These are phyloP conservation scores for Saguinus midas DNA, from an alignment of 2,113 vertebrate genomes.

Conservation along the genomic window DNA sequence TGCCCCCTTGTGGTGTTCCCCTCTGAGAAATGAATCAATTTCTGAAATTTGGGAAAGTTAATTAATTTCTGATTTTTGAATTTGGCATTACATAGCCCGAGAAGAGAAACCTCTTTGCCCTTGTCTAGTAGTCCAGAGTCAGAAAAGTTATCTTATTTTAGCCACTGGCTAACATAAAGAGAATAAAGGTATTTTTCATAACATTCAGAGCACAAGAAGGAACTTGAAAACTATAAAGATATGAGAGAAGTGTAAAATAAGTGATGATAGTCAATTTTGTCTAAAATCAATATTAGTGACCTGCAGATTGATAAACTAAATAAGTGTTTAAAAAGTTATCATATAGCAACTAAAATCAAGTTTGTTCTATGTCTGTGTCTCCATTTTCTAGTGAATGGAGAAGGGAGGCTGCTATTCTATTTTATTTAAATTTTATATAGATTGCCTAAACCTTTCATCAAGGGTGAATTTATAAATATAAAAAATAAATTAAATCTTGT, in stretches of 20 bases:
- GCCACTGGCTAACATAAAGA: not conserved
- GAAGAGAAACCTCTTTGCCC: not conserved
- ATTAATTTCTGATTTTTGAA: slow-evolving; percentile 60
- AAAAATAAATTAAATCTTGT: slow-evolving; percentile 10
- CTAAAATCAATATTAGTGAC: not conserved
- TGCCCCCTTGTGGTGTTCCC: slow-evolving; percentile 78
- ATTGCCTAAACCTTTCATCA: slow-evolving; percentile 36
- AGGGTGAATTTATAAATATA: slow-evolving; percentile 1
- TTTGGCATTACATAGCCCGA: slow-evolving; percentile 6
- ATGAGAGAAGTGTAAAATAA: not conserved
- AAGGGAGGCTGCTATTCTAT: not conserved
- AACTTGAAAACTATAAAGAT: slow-evolving; percentile 17
- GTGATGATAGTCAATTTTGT: slow-evolving; percentile 13
- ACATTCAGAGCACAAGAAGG: slow-evolving; percentile 28
- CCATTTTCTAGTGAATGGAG: not conserved
- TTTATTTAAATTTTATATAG: slow-evolving; percentile 41
- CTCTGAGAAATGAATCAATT: slow-evolving; percentile 48
- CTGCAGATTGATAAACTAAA: not conserved
- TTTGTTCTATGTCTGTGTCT: not conserved
- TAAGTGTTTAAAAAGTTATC: not conserved
- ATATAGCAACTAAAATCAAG: slow-evolving; percentile 13
- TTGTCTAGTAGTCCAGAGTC: not conserved
- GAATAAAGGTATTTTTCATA: not conserved
- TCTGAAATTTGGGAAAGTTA: slow-evolving; percentile 53
- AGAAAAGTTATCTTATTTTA: not conserved